A percentile compares a stretch with the other conserved stretches of the same genome.
These are phyloP conservation scores for Zalophus californianus DNA, from an alignment of 2,797 vertebrate genomes.

Conservation along the genomic window DNA sequence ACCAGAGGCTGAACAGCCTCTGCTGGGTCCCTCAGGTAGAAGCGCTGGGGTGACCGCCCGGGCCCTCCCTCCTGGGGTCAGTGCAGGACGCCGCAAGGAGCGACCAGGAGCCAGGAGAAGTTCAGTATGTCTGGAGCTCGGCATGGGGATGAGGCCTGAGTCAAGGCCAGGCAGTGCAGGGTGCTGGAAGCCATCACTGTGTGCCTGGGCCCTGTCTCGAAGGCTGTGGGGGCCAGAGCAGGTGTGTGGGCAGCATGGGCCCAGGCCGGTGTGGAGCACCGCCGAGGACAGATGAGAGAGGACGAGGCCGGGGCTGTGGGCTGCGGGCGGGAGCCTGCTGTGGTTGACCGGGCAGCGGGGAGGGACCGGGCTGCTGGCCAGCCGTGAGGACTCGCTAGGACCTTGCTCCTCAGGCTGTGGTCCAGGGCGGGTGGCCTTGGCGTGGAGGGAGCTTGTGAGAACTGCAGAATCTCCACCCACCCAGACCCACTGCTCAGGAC, in stretches of 20 bases:
- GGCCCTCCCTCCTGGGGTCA: not conserved
- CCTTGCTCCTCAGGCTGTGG: not conserved
- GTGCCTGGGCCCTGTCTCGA: not conserved
- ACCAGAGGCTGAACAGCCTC: not conserved
- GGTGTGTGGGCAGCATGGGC: not conserved
- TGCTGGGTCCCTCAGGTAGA: not conserved
- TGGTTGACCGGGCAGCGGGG: not conserved
- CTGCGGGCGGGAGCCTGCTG: not conserved
- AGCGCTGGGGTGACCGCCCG: not conserved
- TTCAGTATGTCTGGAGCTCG: not conserved
- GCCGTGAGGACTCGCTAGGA: too few species aligned
- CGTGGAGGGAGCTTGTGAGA: not conserved
- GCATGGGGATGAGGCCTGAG: fast-evolving
- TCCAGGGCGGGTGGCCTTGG: not conserved
- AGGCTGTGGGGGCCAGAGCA: not conserved
- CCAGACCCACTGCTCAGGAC: not conserved
- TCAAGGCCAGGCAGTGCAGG: not conserved
- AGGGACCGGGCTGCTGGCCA: not conserved
- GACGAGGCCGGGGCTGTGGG: not conserved
- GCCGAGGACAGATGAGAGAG: not conserved
- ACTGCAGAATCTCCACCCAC: not conserved
- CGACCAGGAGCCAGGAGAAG: not conserved
- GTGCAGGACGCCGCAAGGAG: fast-evolving
- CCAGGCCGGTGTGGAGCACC: not conserved
- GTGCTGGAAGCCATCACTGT: not conserved